Evolutionary conservation across 30 jellyfish, hydroid and myxozoan genomes (phyloP).

Genomic region (Morbakka virulenta): DNA sequence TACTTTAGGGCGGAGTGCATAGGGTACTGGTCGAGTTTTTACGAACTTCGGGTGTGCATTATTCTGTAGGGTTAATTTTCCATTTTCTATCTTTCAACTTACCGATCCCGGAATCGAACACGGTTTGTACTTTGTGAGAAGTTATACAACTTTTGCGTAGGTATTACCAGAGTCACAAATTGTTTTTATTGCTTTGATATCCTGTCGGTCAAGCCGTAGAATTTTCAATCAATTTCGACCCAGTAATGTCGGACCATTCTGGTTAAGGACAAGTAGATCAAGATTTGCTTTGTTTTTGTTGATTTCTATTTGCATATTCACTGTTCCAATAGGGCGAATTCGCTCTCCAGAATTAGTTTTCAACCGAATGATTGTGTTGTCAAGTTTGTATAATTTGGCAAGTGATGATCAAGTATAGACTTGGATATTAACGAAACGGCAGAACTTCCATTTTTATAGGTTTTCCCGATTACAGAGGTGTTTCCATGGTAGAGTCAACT

Average conservation of each 20-base stretch:
- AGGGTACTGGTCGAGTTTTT: constrained; percentile 61
- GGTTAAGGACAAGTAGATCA: neutral
- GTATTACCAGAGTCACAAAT: neutral
- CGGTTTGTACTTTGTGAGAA: neutral
- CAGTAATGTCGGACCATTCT: constrained; percentile 23
- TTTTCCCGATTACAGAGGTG: too few species aligned
- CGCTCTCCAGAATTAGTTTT: neutral
- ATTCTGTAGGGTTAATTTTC: neutral
- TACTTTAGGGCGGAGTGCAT: constrained; percentile 35
- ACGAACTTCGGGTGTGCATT: constrained; percentile 42
- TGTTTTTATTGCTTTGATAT: neutral
- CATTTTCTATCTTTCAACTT: neutral
- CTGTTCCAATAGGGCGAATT: neutral
- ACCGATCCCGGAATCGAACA: too few species aligned
- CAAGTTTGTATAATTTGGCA: neutral
- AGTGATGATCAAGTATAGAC: too few species aligned
- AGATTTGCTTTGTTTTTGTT: neutral
- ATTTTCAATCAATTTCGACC: constrained; percentile 19
- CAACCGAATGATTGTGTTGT: neutral
- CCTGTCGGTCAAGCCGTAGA: constrained; percentile 15
- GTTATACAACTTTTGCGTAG: neutral
- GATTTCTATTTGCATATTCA: neutral
- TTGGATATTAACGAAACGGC: neutral
- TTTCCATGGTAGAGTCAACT: too few species aligned
- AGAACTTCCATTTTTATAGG: too few species aligned